Percentiles rank a stretch among this genome's conserved stretches.
phyloP scores from a whole-genome alignment of 2,888 invertebrate species.

The Quadroppia sp. region DNA sequence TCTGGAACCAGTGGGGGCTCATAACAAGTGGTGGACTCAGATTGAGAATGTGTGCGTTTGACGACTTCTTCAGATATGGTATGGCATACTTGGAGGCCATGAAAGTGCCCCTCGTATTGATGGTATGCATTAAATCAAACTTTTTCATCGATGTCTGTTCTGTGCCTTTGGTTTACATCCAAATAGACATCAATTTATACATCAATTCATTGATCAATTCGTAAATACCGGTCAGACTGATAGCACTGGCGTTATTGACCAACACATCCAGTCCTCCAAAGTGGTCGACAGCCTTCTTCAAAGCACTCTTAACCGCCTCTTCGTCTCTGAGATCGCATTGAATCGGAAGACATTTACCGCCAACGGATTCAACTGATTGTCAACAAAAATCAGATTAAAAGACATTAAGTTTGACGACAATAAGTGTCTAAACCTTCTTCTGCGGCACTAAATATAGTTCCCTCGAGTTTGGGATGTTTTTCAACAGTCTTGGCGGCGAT shows the following conservation, averaged over 20 bases:
- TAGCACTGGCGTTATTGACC: slow-evolving; percentile 95
- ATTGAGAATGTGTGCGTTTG: slow-evolving; percentile 90
- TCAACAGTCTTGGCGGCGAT: slow-evolving; percentile 87
- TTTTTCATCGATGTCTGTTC: slow-evolving; percentile 84
- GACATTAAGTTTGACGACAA: no score
- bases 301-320: slow-evolving; percentile 65
- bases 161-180: slow-evolving; percentile 70
- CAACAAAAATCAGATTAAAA: not conserved
- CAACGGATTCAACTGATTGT: slow-evolving; percentile 69
- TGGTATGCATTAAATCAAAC: slow-evolving; percentile 91
- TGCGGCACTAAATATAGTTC: slow-evolving; percentile 84
- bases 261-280: slow-evolving; percentile 95
- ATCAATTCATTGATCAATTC: no score
- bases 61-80: slow-evolving; percentile 77
- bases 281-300: slow-evolving; percentile 69
- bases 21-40: slow-evolving; percentile 89
- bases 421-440: slow-evolving; percentile 66
- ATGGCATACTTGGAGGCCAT: slow-evolving; percentile 87
- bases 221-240: slow-evolving; percentile 58
- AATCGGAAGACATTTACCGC: slow-evolving; percentile 80
- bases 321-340: slow-evolving; percentile 84
- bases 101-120: slow-evolving; percentile 92
- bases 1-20: slow-evolving; percentile 81
- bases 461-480: slow-evolving; percentile 83
- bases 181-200: not conserved